Evolutionary conservation across 2,888 invertebrate species (phyloP).

Genomic region (Lycophotia porphyrea): DNA sequence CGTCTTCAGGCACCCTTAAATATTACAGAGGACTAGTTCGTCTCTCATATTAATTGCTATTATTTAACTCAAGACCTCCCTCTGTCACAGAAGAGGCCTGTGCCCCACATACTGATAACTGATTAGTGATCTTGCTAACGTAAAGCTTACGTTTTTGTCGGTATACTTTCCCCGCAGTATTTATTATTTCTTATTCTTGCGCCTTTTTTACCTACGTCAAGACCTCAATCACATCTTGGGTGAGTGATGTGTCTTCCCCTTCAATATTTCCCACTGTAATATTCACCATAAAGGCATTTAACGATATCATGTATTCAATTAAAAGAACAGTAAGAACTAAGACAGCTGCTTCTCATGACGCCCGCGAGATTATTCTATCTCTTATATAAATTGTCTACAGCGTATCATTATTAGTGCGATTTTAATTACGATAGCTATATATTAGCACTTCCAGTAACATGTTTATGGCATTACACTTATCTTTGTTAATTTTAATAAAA

Average conservation of each 20-base stretch:
- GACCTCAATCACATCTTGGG: too few relatives aligned
- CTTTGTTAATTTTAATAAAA: slow-evolving; percentile 6
- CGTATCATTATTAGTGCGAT: slow-evolving; percentile 34
- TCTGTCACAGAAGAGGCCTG: neutral
- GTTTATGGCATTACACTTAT: slow-evolving; percentile 24
- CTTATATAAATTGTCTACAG: slow-evolving; percentile 11
- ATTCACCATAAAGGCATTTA: neutral
- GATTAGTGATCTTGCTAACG: neutral
- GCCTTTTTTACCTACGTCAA: neutral
- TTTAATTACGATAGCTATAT: slow-evolving; percentile 53
- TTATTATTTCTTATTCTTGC: neutral
- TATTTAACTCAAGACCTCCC: neutral
- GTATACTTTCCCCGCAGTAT: neutral
- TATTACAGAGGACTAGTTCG: neutral
- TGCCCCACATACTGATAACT: neutral
- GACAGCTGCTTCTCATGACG: slow-evolving; percentile 33
- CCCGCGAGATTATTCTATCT: slow-evolving; percentile 13
- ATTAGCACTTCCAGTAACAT: slow-evolving; percentile 27
- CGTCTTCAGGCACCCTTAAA: neutral
- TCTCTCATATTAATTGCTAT: neutral
- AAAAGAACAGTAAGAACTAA: neutral
- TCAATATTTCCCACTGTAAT: neutral
- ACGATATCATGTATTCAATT: slow-evolving; percentile 39
- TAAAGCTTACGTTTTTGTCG: neutral
- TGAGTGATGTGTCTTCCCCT: neutral